phyloP scores from a whole-genome alignment of 2,888 invertebrate species.

The Tetramorium bicarinatum region DNA sequence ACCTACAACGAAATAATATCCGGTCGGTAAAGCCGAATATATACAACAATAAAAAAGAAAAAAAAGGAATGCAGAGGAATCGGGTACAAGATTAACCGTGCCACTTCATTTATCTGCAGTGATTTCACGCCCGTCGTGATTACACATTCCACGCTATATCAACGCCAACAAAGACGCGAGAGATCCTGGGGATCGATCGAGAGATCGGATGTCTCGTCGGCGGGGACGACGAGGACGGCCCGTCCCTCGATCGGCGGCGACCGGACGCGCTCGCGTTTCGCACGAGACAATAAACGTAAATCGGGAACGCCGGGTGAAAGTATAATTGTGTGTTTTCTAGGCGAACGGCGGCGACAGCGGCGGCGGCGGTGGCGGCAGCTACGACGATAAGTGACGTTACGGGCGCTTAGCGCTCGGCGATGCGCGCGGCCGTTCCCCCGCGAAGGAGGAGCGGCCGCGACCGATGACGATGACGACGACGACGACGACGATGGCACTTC shows the following conservation, averaged over 20 bases:
- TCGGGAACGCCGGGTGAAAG: conserved; percentile 42
- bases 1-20: conserved; percentile 87
- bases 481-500: background rate
- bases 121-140: background rate
- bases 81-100: background rate
- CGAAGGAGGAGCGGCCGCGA: conserved; percentile 26
- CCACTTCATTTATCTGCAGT: background rate
- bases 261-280: background rate
- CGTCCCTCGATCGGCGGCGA: too few species aligned
- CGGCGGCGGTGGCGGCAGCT: background rate
- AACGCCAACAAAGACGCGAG: background rate
- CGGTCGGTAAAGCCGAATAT: conserved; percentile 12
- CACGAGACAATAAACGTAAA: conserved; percentile 33
- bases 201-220: background rate
- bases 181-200: background rate
- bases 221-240: background rate
- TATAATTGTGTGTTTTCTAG: conserved; percentile 30
- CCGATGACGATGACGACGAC: background rate
- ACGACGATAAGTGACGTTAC: conserved; percentile 28
- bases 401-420: conserved; percentile 19
- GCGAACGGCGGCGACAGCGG: background rate
- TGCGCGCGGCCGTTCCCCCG: conserved; percentile 23
- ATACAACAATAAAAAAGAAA: background rate
- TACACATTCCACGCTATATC: background rate
- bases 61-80: background rate